Base-by-base conservation (phyloP, 2,888 invertebrate genomes). In the Leucoptera coffeella region DNA sequence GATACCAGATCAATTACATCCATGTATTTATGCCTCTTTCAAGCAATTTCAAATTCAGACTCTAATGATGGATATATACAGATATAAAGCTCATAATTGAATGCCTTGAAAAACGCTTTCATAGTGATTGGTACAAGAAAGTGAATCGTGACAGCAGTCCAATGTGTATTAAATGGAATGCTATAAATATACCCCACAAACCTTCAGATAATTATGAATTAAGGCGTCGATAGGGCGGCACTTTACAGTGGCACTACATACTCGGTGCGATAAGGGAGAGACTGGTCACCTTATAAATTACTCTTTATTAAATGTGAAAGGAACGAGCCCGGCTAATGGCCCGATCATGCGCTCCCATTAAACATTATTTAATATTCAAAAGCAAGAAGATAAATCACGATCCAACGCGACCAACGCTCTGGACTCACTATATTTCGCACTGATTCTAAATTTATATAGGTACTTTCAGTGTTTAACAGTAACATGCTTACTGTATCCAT, bases 321-420 rank as follows among this genome's bases (percentile, higher is more conserved):
- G 64, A 69, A 49, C 60, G 61, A 57, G 59, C 62, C 27, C 34
- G 35, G 64, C 65, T 69, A 69, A 69, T 69, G 69, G 69, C 59
- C 58, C 61, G 65, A 67, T 69, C 69, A 69, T 69, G 69, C 67
- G 67, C 67, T 64, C 65, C 65, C 67, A 69, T 69, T 69, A 67
- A 64, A 64, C 58, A 69, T 69, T 69, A 69, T 69, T 69, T 67
- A 69, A 69, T 69, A 69, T 69, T 69, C 69, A 69, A 69, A 69
- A 67, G 65, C 57, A 48, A 45, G 52, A 47, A 55, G 50, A 69
- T 69, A 69, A 69, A 69, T 69, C 69, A 64, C 61, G 61, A 52
- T 50, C 52, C 53, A 52, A 57, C 60, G 57, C 67, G 60, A 57
- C 59, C 14, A 12, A 62, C 51, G 58, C 53, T 61, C 60, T 58